Conservation (phyloP, 2,797 vertebrate genomes). For the Sebastes itinus region DNA sequence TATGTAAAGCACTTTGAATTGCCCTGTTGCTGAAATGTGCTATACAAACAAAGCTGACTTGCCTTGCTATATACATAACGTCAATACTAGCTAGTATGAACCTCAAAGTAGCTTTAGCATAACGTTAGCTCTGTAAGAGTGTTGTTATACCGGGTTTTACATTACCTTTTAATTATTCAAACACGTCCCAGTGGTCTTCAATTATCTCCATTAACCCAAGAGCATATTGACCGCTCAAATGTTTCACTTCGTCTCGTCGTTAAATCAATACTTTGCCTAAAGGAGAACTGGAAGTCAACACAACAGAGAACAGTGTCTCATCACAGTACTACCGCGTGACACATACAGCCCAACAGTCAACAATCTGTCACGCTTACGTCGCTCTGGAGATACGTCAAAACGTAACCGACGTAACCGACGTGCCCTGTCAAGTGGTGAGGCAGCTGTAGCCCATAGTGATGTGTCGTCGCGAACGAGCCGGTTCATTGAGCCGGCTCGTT, state of each 20-base stretch:
- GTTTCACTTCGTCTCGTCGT: neutral
- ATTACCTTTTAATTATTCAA: constrained; percentile 67
- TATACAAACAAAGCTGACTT: no score
- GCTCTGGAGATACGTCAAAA: neutral
- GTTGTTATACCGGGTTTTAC: neutral
- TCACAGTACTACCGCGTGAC: constrained; percentile 81
- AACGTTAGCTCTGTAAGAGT: constrained; percentile 6
- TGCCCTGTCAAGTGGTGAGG: accelerated
- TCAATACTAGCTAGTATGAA: neutral
- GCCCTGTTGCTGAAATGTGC: no score
- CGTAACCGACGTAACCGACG: neutral
- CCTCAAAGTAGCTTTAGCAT: constrained; percentile 44
- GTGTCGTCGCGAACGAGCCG: no score
- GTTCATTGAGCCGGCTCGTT: no score
- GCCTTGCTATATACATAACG: neutral
- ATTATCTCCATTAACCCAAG: constrained; percentile 50
- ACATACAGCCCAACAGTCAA: constrained; percentile 34
- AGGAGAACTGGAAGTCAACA: constrained; percentile 67
- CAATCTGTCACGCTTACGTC: constrained; percentile 21
- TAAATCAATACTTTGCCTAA: constrained; percentile 32
- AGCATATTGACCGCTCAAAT: neutral
- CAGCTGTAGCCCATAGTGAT: no score
- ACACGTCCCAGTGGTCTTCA: constrained; percentile 16
- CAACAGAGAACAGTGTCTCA: constrained; percentile 53
- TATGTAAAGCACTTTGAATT: no score